Base-by-base conservation (phyloP, 2,888 invertebrate genomes). In the Aspidiotus destructor region DNA sequence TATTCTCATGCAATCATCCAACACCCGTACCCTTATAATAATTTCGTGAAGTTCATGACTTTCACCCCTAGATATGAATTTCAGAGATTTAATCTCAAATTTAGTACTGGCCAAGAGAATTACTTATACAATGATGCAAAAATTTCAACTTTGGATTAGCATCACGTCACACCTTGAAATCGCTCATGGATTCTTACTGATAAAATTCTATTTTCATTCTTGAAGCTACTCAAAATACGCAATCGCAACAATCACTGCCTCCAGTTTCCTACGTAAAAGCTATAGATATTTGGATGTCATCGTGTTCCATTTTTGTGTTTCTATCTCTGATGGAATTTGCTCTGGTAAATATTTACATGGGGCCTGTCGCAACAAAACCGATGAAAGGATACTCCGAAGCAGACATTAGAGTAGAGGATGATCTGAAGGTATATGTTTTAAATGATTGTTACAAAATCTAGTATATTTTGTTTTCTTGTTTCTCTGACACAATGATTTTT, bases 201-300 rank as follows among this genome's bases (percentile, higher is more conserved):
- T 28, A 28, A 28, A 28, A 28, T 28, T 28, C 28, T 28, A 28
- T 28, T 28, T 28, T 28, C 28, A 28, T 28, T 28, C 62, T 74
- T 74, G 16, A 78, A 88, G 92, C 92, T 13, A 93, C 92, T 17
- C 93, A 93, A 80, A 92, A 92, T 77, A 92, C 92, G 0, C 92
- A 92, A 75, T 92, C 92, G 0, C 92, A 92, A 76, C 88, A 92
- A 75, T 89, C 87, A 15, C 80, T 93, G 72, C 93, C 92, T 0
- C 91, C 92, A 0, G 93, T 93, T 0, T 92, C 92, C 0, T 93
- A 93, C 77, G 91, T 93, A 0, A 93, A 93, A 78, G 92, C 92
- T 0, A 92, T 93, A 65, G 93, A 92, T 76, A 88, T 91, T 0
- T 92, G 90, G 90, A 92, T 91, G 92, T 92, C 90, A 0, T 90